Base-by-base conservation (phyloP, 2,888 invertebrate species). In the Parascotia fuliginaria region DNA sequence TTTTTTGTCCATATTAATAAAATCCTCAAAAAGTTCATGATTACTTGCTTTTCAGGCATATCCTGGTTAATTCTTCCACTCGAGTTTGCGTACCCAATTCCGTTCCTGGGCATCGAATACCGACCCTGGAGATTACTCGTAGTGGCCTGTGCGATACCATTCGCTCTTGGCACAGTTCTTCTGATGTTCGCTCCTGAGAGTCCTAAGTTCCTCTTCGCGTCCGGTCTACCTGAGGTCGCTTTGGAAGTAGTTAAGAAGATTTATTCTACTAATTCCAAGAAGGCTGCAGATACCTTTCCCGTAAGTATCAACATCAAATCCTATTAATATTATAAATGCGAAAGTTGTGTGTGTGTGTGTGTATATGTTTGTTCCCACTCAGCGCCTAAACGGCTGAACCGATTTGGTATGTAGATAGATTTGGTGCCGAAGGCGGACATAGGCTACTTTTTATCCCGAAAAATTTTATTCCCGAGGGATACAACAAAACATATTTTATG, bases 111-210 rank as follows among this genome's bases (percentile, higher is more conserved):
- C 40, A 86, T 96, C 51, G 76, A 80, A 0, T 94, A 95, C 73
- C 93, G 94, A 27, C 95, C 96, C 0, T 97, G 97, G 97, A 92
- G 97, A 4, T 75, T 96, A 3, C 94, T 96, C 49, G 83, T 97
- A 1, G 91, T 95, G 0, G 80, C 95, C 0, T 93, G 95, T 50
- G 93, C 94, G 0, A 28, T 95, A 1, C 94, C 97, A 0, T 94
- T 95, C 65, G 70, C 95, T 0, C 39, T 95, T 0, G 93, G 94
- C 0, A 92, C 95, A 0, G 29, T 94, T 0, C 89, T 94, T 9
- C 82, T 95, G 9, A 74, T 92, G 5, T 87, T 90, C 34, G 92
- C 95, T 9, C 96, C 97, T 0, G 97, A 97, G 76, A 97, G 96
- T 56, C 97, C 97, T 0, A 96, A 96, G 81, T 97, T 95, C 77